Base-by-base conservation (phyloP, 2,888 invertebrate species). In the Drosophila rubida region DNA sequence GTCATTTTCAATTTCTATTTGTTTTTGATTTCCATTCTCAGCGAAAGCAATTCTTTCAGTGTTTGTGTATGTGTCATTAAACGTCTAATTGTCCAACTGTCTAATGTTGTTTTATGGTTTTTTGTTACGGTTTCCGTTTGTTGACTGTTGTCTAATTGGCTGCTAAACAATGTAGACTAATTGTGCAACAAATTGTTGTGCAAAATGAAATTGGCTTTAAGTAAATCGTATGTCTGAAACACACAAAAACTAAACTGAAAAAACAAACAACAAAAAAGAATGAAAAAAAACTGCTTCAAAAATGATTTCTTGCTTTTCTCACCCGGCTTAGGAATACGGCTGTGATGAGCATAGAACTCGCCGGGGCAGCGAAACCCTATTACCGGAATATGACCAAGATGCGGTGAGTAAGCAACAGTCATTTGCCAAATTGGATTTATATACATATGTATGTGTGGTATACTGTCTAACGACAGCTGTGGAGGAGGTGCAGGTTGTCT, bases 321-420 rank as follows among this genome's bases (percentile, higher is more conserved):
- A 74, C 51, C 65, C 64, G 85, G 76, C 75, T 69, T 87, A 92
- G 92, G 92, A 92, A 87, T 92, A 92, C 89, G 91, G 90, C 90
- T 92, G 91, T 91, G 92, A 92, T 89, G 92, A 92, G 82, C 90
- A 89, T 86, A 90, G 92, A 85, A 90, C 91, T 73, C 90, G 92
- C 80, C 90, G 92, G 88, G 91, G 91, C 80, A 92, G 92, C 87
- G 92, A 92, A 88, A 90, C 91, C 73, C 92, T 91, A 81, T 84
- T 92, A 88, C 89, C 90, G 87, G 92, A 92, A 82, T 92, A 92
- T 78, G 92, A 91, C 71, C 91, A 90, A 83, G 92, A 92, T 89
- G 80, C 91, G 91, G 92, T 92, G 89, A 92, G 92, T 91, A 83
- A 73, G 80, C 53, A 16, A 37, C 45, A 32, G 8, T 14, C n/a